These are phyloP conservation scores for Nothocercus julius DNA, from an alignment of 2,113 vertebrate species.

Conservation along the genomic window DNA sequence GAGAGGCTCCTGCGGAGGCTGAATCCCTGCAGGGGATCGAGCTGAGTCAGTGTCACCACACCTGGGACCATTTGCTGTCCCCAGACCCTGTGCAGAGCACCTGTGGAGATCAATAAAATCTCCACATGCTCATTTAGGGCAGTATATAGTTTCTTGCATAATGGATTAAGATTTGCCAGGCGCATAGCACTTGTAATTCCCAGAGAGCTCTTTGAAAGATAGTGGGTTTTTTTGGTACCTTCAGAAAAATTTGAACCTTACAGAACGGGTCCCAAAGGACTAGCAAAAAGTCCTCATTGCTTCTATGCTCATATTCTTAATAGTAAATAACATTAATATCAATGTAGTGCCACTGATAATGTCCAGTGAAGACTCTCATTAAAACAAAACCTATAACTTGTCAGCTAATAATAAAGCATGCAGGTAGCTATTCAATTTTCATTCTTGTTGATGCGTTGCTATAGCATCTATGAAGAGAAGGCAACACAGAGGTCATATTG, in stretches of 20 bases:
- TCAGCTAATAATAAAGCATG: not conserved
- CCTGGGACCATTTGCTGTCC: not conserved
- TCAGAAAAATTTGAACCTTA: not conserved
- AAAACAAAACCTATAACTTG: not conserved
- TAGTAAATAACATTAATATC: not conserved
- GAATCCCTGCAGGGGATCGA: not conserved
- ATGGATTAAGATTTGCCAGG: not conserved
- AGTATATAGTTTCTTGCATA: not conserved
- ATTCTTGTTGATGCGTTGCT: not conserved
- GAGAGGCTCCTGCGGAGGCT: not conserved
- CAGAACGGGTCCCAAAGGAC: not conserved
- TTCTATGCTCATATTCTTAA: not conserved
- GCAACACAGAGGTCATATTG: not conserved
- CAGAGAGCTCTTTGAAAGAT: not conserved
- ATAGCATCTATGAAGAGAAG: not conserved
- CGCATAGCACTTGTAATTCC: not conserved
- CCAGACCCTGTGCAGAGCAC: not conserved
- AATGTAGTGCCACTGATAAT: not conserved
- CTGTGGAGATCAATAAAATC: not conserved
- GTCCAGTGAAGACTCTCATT: not conserved
- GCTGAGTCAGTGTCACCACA: not conserved
- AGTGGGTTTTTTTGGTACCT: not conserved
- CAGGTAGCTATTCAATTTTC: not conserved
- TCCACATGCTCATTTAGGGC: rapidly evolving
- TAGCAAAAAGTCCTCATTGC: not conserved